These are phyloP conservation scores for Siphonodentalium dalli DNA, from an alignment of 2,888 invertebrate species.

Conservation along the genomic window DNA sequence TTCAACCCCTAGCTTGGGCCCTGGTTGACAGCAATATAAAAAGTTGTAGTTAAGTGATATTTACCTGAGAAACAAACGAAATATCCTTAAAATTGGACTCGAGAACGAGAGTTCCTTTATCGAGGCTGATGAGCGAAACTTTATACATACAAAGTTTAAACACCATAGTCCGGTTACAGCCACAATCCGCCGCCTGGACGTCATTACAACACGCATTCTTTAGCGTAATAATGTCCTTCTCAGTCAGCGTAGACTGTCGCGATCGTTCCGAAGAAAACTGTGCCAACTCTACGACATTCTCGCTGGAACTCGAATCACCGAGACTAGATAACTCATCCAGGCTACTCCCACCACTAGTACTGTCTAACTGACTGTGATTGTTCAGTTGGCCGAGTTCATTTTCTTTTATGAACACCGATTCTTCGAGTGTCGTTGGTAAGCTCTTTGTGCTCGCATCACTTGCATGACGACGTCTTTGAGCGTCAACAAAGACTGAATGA, in stretches of 20 bases:
- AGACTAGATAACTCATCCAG: conserved; percentile 39
- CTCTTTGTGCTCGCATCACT: conserved; percentile 61
- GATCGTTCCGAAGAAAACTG: not conserved
- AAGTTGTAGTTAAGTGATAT: not conserved
- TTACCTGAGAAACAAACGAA: conserved; percentile 81
- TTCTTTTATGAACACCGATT: conserved; percentile 47
- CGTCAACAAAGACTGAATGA: conserved; percentile 25
- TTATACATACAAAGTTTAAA: conserved; percentile 87
- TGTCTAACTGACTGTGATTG: conserved; percentile 21
- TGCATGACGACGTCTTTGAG: conserved; percentile 49
- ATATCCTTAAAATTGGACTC: conserved; percentile 89
- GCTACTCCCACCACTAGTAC: conserved; percentile 38
- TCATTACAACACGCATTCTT: no score
- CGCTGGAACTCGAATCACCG: no score
- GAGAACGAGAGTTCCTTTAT: conserved; percentile 86
- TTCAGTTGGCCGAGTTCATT: conserved; percentile 50
- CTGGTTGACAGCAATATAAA: not conserved
- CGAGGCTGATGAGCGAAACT: conserved; percentile 88
- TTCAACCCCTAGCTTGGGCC: no score
- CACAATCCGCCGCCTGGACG: no score
- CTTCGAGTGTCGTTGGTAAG: conserved; percentile 55
- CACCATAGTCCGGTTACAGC: conserved; percentile 83
- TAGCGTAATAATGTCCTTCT: no score
- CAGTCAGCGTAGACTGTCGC: not conserved
- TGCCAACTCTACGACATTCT: no score